Conservation (phyloP, 2,797 vertebrate genomes). For the Schizothorax lantsangensis region DNA sequence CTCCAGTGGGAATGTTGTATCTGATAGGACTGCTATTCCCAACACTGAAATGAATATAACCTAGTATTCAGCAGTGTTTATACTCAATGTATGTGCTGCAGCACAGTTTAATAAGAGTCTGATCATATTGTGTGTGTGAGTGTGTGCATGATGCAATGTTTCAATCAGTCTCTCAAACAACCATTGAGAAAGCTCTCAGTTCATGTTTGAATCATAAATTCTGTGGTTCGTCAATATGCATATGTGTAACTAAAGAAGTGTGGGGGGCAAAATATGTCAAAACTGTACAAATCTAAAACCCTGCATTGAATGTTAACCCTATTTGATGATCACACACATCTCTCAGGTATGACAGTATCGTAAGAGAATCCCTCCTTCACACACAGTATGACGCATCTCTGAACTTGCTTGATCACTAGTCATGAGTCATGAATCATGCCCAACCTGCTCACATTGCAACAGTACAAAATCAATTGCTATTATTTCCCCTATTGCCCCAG, state of each 20-base stretch:
- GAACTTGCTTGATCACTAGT: not conserved
- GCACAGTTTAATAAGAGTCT: not conserved
- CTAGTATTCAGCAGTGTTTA: not conserved
- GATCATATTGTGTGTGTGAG: not conserved
- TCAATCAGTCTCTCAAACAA: not conserved
- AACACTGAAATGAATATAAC: not conserved
- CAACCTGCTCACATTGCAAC: conserved; percentile 37
- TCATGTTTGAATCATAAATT: not conserved
- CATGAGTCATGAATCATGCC: not conserved
- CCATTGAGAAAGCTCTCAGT: not conserved
- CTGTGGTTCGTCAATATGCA: not conserved
- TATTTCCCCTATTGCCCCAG: not conserved
- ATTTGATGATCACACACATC: not conserved
- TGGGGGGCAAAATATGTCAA: not conserved
- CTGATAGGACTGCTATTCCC: not conserved
- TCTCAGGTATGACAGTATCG: not conserved
- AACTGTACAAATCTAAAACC: not conserved
- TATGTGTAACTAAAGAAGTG: not conserved
- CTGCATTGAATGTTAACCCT: not conserved
- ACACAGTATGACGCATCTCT: not conserved
- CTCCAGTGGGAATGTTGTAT: not conserved
- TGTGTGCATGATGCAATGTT: not conserved
- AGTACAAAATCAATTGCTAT: conserved; percentile 1
- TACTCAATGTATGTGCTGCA: not conserved
- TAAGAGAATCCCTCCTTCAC: not conserved